Evolutionary conservation across 2,888 invertebrate species (phyloP).

Genomic region (Pomacea canaliculata): DNA sequence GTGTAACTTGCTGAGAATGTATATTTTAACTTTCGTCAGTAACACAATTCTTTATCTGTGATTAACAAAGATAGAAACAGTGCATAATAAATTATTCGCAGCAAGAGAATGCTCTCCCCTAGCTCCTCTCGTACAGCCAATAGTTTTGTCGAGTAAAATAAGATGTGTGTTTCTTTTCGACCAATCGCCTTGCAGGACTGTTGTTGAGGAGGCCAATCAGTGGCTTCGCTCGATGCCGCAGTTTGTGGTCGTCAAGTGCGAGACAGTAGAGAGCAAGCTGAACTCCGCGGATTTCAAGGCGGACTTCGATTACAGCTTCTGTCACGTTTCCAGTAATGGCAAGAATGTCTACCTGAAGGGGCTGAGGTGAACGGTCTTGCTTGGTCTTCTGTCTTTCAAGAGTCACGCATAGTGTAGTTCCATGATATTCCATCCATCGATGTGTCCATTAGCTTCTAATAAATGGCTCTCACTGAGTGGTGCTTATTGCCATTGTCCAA

Average conservation of each 20-base stretch:
- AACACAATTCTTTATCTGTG: too few species aligned
- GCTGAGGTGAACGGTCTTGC: constrained; percentile 42
- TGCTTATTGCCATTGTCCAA: too few species aligned
- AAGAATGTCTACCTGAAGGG: constrained; percentile 36
- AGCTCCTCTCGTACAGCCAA: not conserved
- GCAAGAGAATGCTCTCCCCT: too few species aligned
- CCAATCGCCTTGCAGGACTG: constrained; percentile 38
- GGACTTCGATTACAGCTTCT: constrained; percentile 32
- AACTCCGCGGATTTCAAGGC: constrained; percentile 34
- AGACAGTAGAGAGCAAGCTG: constrained; percentile 51
- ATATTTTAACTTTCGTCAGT: too few species aligned
- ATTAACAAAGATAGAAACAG: too few species aligned
- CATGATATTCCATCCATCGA: too few species aligned
- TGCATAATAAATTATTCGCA: too few species aligned
- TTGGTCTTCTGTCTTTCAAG: not conserved
- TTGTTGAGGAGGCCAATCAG: constrained; percentile 54
- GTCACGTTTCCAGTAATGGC: constrained; percentile 34
- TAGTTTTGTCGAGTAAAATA: not conserved
- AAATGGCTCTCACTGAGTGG: too few species aligned
- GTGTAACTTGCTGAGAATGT: too few species aligned
- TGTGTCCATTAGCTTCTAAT: too few species aligned
- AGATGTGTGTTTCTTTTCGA: not conserved
- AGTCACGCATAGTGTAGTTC: too few species aligned
- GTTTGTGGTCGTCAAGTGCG: constrained; percentile 51
- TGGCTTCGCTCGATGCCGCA: constrained; percentile 53